These are phyloP conservation scores for Albula goreensis DNA, from an alignment of 2,113 vertebrate species.

Conservation along the genomic window DNA sequence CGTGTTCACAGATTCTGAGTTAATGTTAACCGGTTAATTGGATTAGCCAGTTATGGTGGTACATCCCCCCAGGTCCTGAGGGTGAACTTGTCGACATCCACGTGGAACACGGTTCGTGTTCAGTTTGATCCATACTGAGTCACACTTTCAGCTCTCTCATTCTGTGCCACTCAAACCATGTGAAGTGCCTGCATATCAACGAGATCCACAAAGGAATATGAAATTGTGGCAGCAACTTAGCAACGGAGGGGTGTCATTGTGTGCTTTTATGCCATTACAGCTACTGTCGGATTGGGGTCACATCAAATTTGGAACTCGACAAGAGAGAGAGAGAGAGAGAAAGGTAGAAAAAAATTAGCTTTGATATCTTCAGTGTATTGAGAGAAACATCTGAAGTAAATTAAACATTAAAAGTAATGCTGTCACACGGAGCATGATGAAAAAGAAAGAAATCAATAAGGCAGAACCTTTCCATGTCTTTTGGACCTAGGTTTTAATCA, in stretches of 20 bases:
- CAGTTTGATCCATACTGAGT: neutral
- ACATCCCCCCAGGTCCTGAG: no score
- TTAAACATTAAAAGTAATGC: neutral
- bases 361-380: neutral
- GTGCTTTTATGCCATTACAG: neutral
- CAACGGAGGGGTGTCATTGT: neutral
- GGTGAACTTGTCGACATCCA: no score
- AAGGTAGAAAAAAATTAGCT: neutral
- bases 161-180: neutral
- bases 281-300: neutral
- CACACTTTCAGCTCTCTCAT: neutral
- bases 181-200: neutral
- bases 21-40: no score
- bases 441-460: neutral
- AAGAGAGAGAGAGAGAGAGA: neutral
- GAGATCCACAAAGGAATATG: neutral
- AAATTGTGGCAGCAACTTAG: neutral
- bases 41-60: no score
- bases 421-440: neutral
- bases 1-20: no score
- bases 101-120: neutral
- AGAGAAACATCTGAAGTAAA: neutral
- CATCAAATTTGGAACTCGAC: neutral
- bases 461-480: neutral
- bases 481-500: neutral